Percentiles rank a stretch among this genome's conserved stretches.
These are phyloP conservation scores for Eupithecia tripunctaria DNA, from an alignment of 2,888 invertebrate species.

Conservation along the genomic window DNA sequence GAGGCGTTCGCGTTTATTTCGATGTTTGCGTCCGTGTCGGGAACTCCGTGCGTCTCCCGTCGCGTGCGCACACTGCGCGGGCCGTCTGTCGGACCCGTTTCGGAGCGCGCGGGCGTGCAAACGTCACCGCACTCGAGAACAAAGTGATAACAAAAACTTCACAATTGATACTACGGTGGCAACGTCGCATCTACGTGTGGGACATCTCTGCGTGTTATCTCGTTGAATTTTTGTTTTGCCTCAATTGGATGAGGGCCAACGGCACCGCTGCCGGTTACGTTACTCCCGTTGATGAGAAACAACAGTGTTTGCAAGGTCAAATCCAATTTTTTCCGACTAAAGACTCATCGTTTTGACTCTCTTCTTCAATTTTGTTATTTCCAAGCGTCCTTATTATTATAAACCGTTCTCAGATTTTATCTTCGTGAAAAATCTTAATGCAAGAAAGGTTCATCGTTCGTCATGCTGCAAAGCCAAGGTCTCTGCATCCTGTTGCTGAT, in stretches of 20 bases:
- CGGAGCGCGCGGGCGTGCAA: slow-evolving; percentile 68
- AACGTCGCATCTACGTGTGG: slow-evolving; percentile 54
- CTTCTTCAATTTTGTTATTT: background rate
- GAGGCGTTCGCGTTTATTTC: slow-evolving; percentile 65
- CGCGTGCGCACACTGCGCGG: slow-evolving; percentile 65
- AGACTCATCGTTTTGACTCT: background rate
- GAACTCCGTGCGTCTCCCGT: slow-evolving; percentile 67
- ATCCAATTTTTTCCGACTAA: slow-evolving; percentile 35
- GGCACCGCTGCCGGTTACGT: slow-evolving; percentile 57
- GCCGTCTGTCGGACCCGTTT: slow-evolving; percentile 55
- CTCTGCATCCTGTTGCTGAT: slow-evolving; percentile 42
- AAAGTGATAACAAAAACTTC: slow-evolving; percentile 79
- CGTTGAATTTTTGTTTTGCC: slow-evolving; percentile 62
- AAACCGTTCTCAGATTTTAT: background rate
- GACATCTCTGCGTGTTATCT: slow-evolving; percentile 59
- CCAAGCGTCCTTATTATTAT: background rate
- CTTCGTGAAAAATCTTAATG: background rate
- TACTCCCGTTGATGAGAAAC: slow-evolving; percentile 62
- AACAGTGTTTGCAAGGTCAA: slow-evolving; percentile 64
- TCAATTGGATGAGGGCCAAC: slow-evolving; percentile 68
- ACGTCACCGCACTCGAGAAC: slow-evolving; percentile 67
- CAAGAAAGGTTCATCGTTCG: slow-evolving; percentile 38
- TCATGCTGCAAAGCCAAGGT: slow-evolving; percentile 50
- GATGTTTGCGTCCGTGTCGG: slow-evolving; percentile 64
- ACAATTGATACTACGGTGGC: slow-evolving; percentile 68